Base-by-base conservation (phyloP, 2,113 vertebrate species). In the Neomonachus schauinslandi region DNA sequence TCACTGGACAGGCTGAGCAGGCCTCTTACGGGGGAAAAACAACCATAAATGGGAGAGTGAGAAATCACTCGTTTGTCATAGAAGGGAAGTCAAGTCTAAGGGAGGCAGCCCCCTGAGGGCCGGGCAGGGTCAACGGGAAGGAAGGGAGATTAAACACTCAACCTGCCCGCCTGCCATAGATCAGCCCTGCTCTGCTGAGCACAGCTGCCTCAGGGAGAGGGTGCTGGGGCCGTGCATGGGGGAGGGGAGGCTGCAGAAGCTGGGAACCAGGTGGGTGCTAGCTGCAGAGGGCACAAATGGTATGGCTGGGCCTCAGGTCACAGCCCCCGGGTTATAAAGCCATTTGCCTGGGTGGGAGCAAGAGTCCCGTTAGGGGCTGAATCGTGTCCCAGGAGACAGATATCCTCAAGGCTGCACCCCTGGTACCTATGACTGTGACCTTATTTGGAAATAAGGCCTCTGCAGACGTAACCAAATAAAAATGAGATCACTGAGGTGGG, bases 1-100 rank as follows among this genome's bases (percentile, higher is more conserved):
- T 96, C 94, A 88, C 46, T 5, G 46, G 74, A 21, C 57, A 72
- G 91, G 81, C 77, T 22, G 84, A 88, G 80, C 24, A 33, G 85
- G 59, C 51, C 82, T 51, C 80, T 95, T 92, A 61, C 18, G 55
- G 89, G 87, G 83, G 83, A 89, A 86, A 83, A 93, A 65, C 57
- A 67, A 28, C 59, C 21, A 0, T 79, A 55, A 79, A 28, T 0
- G 15, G 31, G n/a, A 93, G 33, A 36, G 82, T 36, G 36, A 84
- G 80, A 84, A 77, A 87, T 80, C 89, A 69, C 21, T 55, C 0
- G 4, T 80, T 74, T 87, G 87, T 79, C 90, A 69, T 63, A 59
- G 22, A 57, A 74, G 65, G 49, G 74, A 86, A 63, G 84, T 18
- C 67, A 22, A 71, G 14, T 49, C 76, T 33, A 16, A 77, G 53